Evolutionary conservation across 2,113 vertebrate genomes (phyloP).

Genomic region (Arothron firmamentum): DNA sequence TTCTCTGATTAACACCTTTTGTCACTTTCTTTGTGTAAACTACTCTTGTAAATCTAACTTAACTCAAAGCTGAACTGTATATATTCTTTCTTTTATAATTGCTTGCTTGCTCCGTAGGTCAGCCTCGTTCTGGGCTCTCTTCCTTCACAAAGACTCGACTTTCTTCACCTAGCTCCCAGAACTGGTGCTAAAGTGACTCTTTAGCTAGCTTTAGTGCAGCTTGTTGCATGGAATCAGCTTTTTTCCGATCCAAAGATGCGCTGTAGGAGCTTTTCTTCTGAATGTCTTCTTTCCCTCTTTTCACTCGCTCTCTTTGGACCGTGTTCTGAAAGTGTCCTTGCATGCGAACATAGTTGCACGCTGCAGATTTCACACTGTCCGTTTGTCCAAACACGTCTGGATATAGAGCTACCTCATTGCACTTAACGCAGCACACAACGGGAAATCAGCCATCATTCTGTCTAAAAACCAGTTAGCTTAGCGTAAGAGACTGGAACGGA

Average conservation of each 20-base stretch:
- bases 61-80: background rate
- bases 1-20: background rate
- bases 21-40: background rate
- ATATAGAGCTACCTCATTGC: too few species aligned
- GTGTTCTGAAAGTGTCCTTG: too few species aligned
- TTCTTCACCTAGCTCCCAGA: slow-evolving; percentile 2
- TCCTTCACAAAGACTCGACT: background rate
- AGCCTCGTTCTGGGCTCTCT: slow-evolving; percentile 8
- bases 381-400: too few species aligned
- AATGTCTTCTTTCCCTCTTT: too few species aligned
- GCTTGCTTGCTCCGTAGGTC: slow-evolving; percentile 6
- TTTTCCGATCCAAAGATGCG: background rate
- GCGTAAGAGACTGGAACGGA: background rate
- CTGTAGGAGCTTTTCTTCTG: too few species aligned
- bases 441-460: too few species aligned
- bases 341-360: too few species aligned
- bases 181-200: background rate
- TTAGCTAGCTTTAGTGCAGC: background rate
- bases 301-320: too few species aligned
- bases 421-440: too few species aligned
- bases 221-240: background rate
- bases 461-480: background rate
- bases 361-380: too few species aligned
- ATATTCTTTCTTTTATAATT: slow-evolving; percentile 14
- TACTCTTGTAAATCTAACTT: slow-evolving; percentile 6